Evolutionary conservation across 2,888 invertebrate species (phyloP), one percentile per base, ranked within the genome.

Genomic region (Eulithis testata): DNA sequence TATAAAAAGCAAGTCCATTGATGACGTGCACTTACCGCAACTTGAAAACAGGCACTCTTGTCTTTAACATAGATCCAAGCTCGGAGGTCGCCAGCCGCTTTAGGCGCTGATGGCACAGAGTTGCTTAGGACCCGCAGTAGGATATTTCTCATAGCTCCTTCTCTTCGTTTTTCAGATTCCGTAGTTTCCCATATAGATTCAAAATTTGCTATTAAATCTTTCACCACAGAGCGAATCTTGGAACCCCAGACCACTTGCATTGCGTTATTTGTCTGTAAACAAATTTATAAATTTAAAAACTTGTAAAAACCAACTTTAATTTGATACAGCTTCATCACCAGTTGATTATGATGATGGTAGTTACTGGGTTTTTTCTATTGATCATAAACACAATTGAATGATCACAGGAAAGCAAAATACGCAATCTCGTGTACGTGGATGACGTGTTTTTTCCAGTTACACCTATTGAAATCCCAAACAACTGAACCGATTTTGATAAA

Each of bases 121-220:
- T 95, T 94, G 27, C 94, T 94, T 63, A 96, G 94, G 75, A 96
- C 96, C 56, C 94, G 93, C 86, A 96, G 95, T 55, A 98, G 90
- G 3, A 97, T 96, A 65, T 95, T 92, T 57, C 97, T 87, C 87
- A 98, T 97, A 60, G 95, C 95, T 58, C 95, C 95, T 82, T 98
- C 98, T 61, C 95, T 94, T 61, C 95, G 95, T 58, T 95, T 85
- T 89, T 98, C 97, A 2, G 94, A 95, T 0, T 94, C 94, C n/a
- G 96, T 95, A 53, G 97, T 94, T 75, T 96, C 95, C 91, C 98
- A 98, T n/a, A 98, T 94, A 68, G 95, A 93, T 69, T 96, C 95
- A 82, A 96, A 97, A 65, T 96, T 91, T 11, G 92, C 89, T 63
- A 98, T 97, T 67, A 98, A 89, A 80, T 98, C 97, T 0, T 94